Evolutionary conservation across 2,797 vertebrate genomes (phyloP).

Genomic region (Poecile montanus): DNA sequence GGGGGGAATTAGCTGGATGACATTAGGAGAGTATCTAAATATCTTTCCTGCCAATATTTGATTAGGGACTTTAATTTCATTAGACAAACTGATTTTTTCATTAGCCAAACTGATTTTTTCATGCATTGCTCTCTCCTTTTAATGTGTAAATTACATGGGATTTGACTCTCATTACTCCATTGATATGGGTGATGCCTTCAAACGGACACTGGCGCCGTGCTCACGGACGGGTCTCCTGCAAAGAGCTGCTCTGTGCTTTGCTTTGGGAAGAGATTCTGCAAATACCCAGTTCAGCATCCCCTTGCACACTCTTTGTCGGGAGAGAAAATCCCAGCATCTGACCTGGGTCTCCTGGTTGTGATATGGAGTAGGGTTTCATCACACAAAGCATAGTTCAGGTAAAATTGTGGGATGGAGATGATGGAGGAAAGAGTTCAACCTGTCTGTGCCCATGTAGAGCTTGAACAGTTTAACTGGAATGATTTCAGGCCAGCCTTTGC

Average conservation of each 20-base stretch:
- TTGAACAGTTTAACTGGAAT: not conserved
- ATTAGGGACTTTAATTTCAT: constrained; percentile 83
- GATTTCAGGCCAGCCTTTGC: not conserved
- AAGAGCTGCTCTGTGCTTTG: not conserved
- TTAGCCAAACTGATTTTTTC: constrained; percentile 77
- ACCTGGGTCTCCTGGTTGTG: not conserved
- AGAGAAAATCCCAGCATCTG: not conserved
- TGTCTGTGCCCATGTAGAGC: not conserved
- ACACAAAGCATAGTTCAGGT: accelerated
- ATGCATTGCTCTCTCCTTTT: constrained; percentile 78
- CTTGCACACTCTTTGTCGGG: not conserved
- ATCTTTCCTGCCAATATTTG: constrained; percentile 81
- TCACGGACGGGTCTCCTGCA: not conserved
- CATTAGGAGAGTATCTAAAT: constrained; percentile 76
- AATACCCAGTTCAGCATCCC: not conserved
- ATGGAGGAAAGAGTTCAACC: not conserved
- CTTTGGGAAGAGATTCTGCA: not conserved
- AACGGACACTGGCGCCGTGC: not conserved
- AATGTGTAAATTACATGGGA: constrained; percentile 84
- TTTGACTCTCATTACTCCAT: constrained; percentile 80
- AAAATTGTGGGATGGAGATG: not conserved
- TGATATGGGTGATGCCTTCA: constrained; percentile 78
- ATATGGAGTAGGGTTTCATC: not conserved
- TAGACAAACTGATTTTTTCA: constrained; percentile 80
- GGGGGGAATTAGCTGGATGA: constrained; percentile 67